phyloP scores from a whole-genome alignment of 2,113 vertebrate genomes.

The Cheirogaleus medius region DNA sequence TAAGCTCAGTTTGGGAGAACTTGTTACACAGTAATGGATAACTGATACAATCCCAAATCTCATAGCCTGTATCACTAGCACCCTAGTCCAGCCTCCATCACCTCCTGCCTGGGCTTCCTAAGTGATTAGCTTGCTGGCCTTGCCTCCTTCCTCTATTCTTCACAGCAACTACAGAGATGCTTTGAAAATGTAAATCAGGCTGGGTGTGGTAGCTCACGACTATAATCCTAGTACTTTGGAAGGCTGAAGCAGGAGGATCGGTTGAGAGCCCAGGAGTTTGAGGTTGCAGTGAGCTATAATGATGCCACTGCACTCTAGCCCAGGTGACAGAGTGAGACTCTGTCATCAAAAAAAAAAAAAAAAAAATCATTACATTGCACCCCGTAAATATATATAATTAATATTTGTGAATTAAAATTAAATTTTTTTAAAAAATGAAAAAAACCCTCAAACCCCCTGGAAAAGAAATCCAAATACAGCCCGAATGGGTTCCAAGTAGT shows the following conservation, averaged over 20 bases:
- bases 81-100: not conserved
- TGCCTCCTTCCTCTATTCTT: not conserved
- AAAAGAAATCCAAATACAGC: not conserved
- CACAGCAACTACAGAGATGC: not conserved
- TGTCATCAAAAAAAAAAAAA: not conserved
- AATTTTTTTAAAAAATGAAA: not conserved
- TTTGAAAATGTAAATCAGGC: not conserved
- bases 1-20: not conserved
- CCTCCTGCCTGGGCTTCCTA: not conserved
- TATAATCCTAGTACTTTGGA: too few relatives aligned
- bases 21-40: not conserved
- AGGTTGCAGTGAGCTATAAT: not conserved
- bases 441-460: not conserved
- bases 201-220: too few relatives aligned
- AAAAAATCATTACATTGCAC: not conserved
- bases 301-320: not conserved
- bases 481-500: not conserved
- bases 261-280: not conserved
- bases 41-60: not conserved
- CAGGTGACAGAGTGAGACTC: not conserved
- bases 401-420: not conserved
- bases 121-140: not conserved
- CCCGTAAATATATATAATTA: not conserved
- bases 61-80: not conserved
- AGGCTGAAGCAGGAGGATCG: too few relatives aligned